Conservation (phyloP, 2,113 vertebrate species). For the Glaucidium brasilianum region DNA sequence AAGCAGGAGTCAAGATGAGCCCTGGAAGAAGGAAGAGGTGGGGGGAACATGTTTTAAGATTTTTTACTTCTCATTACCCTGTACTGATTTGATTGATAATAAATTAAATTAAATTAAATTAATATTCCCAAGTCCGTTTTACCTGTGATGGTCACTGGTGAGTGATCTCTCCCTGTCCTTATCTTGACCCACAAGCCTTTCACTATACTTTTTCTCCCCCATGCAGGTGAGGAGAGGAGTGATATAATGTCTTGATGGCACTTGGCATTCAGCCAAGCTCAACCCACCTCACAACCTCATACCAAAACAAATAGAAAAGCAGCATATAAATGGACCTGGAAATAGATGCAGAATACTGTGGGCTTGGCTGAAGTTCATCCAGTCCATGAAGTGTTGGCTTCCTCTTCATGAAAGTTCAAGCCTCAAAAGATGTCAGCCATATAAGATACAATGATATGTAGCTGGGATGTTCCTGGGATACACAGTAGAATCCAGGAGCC, state of each 20-base stretch:
- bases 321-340: background rate
- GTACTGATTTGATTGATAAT: background rate
- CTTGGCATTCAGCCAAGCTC: background rate
- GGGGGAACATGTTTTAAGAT: background rate
- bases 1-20: background rate
- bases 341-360: background rate
- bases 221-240: background rate
- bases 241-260: background rate
- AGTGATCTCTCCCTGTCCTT: background rate
- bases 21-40: background rate
- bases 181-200: background rate
- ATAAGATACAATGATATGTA: background rate
- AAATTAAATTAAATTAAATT: background rate
- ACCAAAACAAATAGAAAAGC: background rate
- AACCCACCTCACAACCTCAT: background rate
- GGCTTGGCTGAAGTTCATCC: background rate
- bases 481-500: background rate
- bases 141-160: background rate
- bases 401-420: background rate
- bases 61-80: background rate
- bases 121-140: background rate
- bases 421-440: background rate
- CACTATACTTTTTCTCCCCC: background rate
- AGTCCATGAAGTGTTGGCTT: background rate
- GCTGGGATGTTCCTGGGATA: background rate